These are phyloP conservation scores for Sphyrna mokarran DNA, from an alignment of 2,113 vertebrate genomes.

Conservation along the genomic window DNA sequence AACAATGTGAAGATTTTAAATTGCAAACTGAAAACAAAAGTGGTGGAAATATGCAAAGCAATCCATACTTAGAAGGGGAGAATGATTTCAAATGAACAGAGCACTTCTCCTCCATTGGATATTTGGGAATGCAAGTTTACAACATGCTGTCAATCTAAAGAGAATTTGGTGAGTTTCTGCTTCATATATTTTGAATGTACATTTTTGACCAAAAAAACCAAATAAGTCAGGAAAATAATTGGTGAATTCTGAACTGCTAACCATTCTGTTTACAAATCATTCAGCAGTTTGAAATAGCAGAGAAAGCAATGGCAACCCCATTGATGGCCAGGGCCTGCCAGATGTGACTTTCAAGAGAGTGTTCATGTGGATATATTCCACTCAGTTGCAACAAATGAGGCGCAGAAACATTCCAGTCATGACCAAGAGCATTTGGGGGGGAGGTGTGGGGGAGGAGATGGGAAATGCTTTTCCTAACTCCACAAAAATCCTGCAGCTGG, in stretches of 20 bases:
- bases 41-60: not conserved
- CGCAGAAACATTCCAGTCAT: not conserved
- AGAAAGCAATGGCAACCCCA: not conserved
- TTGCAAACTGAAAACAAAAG: not conserved
- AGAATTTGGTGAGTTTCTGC: not conserved
- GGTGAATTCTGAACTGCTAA: not conserved
- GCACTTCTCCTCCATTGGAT: constrained; percentile 32
- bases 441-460: too few relatives aligned
- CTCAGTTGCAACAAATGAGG: not conserved
- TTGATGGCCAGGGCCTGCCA: not conserved
- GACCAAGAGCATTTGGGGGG: not conserved
- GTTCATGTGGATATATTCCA: not conserved
- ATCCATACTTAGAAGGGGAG: constrained; percentile 36
- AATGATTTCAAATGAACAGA: constrained; percentile 45
- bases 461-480: not conserved
- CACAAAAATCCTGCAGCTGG: not conserved
- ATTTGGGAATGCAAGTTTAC: not conserved
- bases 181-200: not conserved
- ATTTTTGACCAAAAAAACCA: not conserved
- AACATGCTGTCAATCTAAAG: not conserved
- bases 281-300: not conserved
- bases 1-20: constrained; percentile 33
- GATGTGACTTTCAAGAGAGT: not conserved
- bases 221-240: not conserved
- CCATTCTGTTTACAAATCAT: not conserved